Evolutionary conservation across 1,140 invertebrate genomes (phyloP), one percentile per base, ranked within the genome.

Genomic region (Rhopalosiphum maidis): DNA sequence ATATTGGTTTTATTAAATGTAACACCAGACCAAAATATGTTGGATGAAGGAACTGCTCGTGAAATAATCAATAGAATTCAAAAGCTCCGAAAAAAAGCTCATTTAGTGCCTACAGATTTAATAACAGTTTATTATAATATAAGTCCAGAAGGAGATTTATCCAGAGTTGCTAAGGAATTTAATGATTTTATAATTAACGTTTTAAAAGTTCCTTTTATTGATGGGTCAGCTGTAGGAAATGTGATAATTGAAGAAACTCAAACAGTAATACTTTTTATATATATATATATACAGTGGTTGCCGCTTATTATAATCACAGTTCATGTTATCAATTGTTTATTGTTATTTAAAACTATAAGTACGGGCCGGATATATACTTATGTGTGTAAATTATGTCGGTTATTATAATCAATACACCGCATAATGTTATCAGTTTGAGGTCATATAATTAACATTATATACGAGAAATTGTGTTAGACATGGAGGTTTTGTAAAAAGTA

Each of bases 1-100:
- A 94, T 98, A n/a, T 95, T 98, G 54, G 97, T 98, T 94, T 95
- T 98, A 37, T 94, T 98, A 92, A 97, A 98, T 95, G 96, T 94
- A 35, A 93, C 85, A 7, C 92, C 92, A 93, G 93, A 93, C 51
- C 93, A 94, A 91, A 92, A 82, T 68, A 97, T 99, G 97, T 95
- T 98, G 93, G 97, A 99, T 95, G 99, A 99, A 96, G 98, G 98
- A 48, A 96, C 97, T 93, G 98, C 98, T 1, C 96, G 99, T 93
- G 99, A 99, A 96, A 97, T 99, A 21, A 98, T 99, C 48, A 99
- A 99, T 95, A 96, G 99, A 85, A 96, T 99, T 77, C 99, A 99
- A 95, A 99, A 99, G 95, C 95, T 99, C 0, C 96, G 99, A n/a
- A 99, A 99, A 95, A 99, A 99, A 95, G 99, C 98, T 4, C 97